These are phyloP conservation scores for Calliscelio sp. DNA, from an alignment of 2,888 invertebrate genomes.

Conservation along the genomic window DNA sequence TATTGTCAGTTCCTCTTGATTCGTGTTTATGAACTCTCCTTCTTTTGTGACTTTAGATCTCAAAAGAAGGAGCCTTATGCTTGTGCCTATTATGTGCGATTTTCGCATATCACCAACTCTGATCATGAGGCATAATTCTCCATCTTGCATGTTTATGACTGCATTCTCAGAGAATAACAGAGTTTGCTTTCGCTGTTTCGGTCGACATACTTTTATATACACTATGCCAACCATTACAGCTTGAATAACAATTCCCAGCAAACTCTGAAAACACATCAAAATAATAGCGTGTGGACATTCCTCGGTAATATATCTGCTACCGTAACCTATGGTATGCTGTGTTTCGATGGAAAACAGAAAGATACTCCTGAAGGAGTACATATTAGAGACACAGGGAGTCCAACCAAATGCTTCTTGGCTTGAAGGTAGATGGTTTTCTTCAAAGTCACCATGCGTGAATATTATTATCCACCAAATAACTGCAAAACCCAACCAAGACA, in stretches of 20 bases:
- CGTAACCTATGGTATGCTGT: conserved; percentile 98
- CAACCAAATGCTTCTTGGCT: conserved; percentile 88
- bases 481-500: conserved; percentile 96
- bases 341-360: conserved; percentile 96
- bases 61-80: conserved; percentile 92
- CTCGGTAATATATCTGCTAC: conserved; percentile 94
- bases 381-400: conserved; percentile 95
- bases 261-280: conserved; percentile 98
- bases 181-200: conserved; percentile 97
- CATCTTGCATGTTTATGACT: conserved; percentile 95
- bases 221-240: conserved; percentile 94
- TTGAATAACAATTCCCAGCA: conserved; percentile 95
- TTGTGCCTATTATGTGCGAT: conserved; percentile 93
- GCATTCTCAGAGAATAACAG: conserved; percentile 96
- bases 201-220: conserved; percentile 98
- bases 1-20: no score
- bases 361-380: conserved; percentile 95
- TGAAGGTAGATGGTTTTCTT: conserved; percentile 88
- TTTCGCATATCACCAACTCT: conserved; percentile 98
- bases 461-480: conserved; percentile 96
- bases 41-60: no score
- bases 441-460: conserved; percentile 95
- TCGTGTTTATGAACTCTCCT: no score
- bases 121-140: conserved; percentile 94
- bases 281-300: conserved; percentile 98